Evolutionary conservation across 2,113 vertebrate genomes (phyloP).

Genomic region (Macrotus californicus): DNA sequence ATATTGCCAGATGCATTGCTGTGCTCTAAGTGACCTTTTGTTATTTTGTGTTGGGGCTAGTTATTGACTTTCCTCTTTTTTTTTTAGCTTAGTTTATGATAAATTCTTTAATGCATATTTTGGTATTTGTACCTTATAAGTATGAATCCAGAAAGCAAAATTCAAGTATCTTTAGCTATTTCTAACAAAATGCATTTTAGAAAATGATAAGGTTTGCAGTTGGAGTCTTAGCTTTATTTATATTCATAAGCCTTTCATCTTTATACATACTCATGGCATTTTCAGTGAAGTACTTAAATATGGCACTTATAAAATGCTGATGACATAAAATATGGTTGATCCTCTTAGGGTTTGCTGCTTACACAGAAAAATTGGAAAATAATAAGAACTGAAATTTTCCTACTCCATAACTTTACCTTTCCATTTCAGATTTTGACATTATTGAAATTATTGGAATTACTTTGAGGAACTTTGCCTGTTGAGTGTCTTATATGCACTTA

Average conservation of each 20-base stretch:
- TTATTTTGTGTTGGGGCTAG: constrained; percentile 69
- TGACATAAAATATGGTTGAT: constrained; percentile 87
- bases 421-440: constrained; percentile 75
- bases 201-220: constrained; percentile 86
- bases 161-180: constrained; percentile 79
- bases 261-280: constrained; percentile 83
- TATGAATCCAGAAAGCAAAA: constrained; percentile 78
- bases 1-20: constrained; percentile 60
- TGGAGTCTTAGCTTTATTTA: constrained; percentile 87
- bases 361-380: constrained; percentile 84
- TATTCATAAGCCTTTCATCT: constrained; percentile 89
- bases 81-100: constrained; percentile 63
- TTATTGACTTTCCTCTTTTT: constrained; percentile 69
- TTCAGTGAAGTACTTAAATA: constrained; percentile 86
- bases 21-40: constrained; percentile 68
- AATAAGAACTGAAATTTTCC: constrained; percentile 80
- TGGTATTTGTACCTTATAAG: constrained; percentile 76
- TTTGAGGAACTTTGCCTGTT: constrained; percentile 76
- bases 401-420: constrained; percentile 78
- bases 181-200: constrained; percentile 83
- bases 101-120: constrained; percentile 76
- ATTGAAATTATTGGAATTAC: constrained; percentile 76
- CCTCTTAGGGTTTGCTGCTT: constrained; percentile 86
- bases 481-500: constrained; percentile 64
- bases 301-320: constrained; percentile 87